Conservation (phyloP, 1,140 invertebrate genomes). For the Galleria mellonella region DNA sequence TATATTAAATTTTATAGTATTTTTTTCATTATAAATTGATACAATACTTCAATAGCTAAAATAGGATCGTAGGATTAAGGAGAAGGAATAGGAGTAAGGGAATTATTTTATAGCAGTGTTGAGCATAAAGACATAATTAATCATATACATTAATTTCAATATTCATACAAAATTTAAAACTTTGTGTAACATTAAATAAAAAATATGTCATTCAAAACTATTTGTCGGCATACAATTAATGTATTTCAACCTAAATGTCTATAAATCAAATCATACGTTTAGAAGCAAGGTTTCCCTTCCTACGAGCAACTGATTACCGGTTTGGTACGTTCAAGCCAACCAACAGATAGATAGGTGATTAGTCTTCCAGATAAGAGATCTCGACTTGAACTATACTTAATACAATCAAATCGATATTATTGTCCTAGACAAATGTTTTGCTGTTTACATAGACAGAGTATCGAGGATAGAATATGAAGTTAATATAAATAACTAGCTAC, state of each 20-base stretch:
- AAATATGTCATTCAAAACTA: not conserved
- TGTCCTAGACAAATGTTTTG: conserved; percentile 7
- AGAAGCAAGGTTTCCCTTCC: conserved; percentile 24
- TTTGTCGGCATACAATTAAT: conserved; percentile 16
- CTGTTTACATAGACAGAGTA: conserved; percentile 6
- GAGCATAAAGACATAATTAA: too few relatives aligned
- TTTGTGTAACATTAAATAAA: too few relatives aligned
- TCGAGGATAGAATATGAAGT: not conserved
- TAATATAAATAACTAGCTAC: too few relatives aligned
- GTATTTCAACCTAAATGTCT: not conserved
- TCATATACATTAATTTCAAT: too few relatives aligned
- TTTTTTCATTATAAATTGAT: too few relatives aligned
- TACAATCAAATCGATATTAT: conserved; percentile 8
- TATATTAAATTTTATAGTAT: too few relatives aligned
- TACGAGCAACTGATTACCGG: conserved; percentile 25
- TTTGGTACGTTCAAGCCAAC: conserved; percentile 26
- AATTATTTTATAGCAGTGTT: too few relatives aligned
- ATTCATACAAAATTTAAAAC: too few relatives aligned
- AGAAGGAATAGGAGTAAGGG: too few relatives aligned
- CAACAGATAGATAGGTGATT: conserved; percentile 32
- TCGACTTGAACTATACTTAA: conserved; percentile 14
- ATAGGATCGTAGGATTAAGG: too few relatives aligned
- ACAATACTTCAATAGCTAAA: too few relatives aligned
- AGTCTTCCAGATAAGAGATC: conserved; percentile 43
- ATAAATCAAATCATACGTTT: conserved; percentile 20